Evolutionary conservation across 2,113 vertebrate species (phyloP), one percentile per base, ranked within the genome.

Genomic region (Pseudorhombus dupliciocellatus): DNA sequence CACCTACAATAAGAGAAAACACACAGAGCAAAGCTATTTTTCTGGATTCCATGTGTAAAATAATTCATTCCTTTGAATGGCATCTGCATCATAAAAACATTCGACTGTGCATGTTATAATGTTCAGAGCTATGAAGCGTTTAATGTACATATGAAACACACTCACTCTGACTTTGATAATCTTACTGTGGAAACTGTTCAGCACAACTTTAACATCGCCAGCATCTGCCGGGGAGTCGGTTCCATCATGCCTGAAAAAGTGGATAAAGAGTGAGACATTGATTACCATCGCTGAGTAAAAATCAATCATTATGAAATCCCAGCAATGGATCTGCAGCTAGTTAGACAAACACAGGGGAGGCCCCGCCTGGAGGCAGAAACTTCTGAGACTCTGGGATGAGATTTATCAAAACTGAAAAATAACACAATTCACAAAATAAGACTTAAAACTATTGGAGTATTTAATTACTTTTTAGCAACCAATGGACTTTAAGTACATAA

Each of bases 121-220:
- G 26, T 52, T 51, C 15, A 24, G 26, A 18, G 22, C 5, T n/a
- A 28, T 15, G 6, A 18, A 53, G 18, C 21, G 2, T 50, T 31
- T 44, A 11, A 37, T n/a, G 12, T 22, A 46, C 15, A 57, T 21
- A 1, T 18, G 6, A 62, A 18, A 68, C 11, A 70, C 2, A 94
- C 96, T 74, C 70, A 99, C 98, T 83, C 96, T 92, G 70, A 99
- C 92, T 96, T 96, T 95, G 90, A 99, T 94, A 80, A 96, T 97
- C 91, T 97, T 99, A 93, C 95, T 96, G 90, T 94, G 96, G 91
- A 99, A 99, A 84, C 92, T 97, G 87, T 95, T 95, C 73, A 98
- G 87, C 25, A 96, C 90, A n/a, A 98, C 95, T 7, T 90, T 76
- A 65, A 98, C 89, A 22, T 97, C 92, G 46, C 85, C 90, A 7